Evolutionary conservation across 2,888 invertebrate genomes (phyloP), one percentile per base, ranked within the genome.

Genomic region (Rotaria macrura): DNA sequence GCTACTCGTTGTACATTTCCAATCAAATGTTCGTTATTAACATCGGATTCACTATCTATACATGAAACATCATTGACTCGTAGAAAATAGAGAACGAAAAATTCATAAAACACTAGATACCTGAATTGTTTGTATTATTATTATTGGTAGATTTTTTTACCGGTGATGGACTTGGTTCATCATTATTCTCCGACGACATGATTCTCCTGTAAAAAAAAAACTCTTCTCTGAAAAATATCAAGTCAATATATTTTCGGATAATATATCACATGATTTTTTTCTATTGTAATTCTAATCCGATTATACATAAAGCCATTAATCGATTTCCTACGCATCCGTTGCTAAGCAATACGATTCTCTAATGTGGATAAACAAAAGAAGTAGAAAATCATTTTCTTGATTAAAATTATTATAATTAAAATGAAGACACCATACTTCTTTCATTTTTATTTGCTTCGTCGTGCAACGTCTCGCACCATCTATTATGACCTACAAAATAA

Each of bases 1-100:
- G 90, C 89, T 88, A 91, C 90, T 86, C 91, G 91, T 89, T 94
- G 96, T 85, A 97, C 94, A 91, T 97, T 97, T 38, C 96, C 96
- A 88, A 96, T 92, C 25, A 96, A 96, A 84, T 96, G 95, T 90
- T 97, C 97, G 86, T 91, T 91, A 79, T 88, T 89, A 87, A 89
- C 90, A 86, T 91, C 91, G 29, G 90, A 89, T 85, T 91, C 91
- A 89, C 91, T 91, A 57, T 88, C 88, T 88, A 87, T 87, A 43
- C n/a, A n/a, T 79, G 52, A 3, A 25, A 54, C 20, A 23, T 1
- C 25, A 5, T 49, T 54, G 5, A 9, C 12, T 14, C 17, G 3
- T 17, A 49, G 1, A 49, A 4, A 49, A 49, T 3, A 49, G 49
- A 49, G 17, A 14, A 49, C 14, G 14, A 10, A 43, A 43, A 49